Base-by-base conservation (phyloP, 1,140 invertebrate genomes). In the Drosophila nigromelanica region DNA sequence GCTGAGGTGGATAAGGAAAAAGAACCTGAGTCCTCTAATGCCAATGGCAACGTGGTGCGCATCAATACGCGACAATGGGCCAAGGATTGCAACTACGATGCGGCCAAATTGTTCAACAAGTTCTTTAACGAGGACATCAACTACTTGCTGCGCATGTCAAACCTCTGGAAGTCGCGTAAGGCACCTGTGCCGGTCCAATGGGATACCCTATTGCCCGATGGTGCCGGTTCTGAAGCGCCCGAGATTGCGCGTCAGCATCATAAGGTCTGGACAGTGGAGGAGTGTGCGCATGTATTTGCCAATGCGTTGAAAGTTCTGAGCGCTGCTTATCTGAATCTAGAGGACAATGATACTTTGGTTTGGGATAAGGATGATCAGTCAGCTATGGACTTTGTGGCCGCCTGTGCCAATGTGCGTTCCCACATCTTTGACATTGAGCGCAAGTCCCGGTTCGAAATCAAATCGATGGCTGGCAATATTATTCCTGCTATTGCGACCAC, bases 401-500 rank as follows among this genome's bases (percentile, higher is more conserved):
- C 97, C 3, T 98, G 97, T 92, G 96, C 98, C 1, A 99, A 99
- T 92, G 96, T 99, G 63, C 94, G 99, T 40, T 95, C 97, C 0
- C 93, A 97, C 76, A 97, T 99, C 78, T 99, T 99, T 93, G 94
- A 95, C 42, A 99, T 99, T 90, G 91, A 94, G 43, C 94, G 95
- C 48, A 98, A 99, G 89, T 96, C 96, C 0, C 93, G 96, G 54
- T 99, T 99, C 93, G 97, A 99, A 86, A 96, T 99, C 4, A 99
- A 99, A 94, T 99, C 98, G 27, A 99, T 99, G 97, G 99, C 99
- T 10, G 98, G 99, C 2, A 97, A 97, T 80, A 99, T 99, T 69
- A 99, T 99, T 85, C 98, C 99, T 45, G 99, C 99, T 0, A 99
- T 99, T 90, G 98, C 99, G 1, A 99, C 98, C 3, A 99, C 98